Evolutionary conservation across 2,888 invertebrate genomes (phyloP).

Genomic region (Urechis unicinctus): DNA sequence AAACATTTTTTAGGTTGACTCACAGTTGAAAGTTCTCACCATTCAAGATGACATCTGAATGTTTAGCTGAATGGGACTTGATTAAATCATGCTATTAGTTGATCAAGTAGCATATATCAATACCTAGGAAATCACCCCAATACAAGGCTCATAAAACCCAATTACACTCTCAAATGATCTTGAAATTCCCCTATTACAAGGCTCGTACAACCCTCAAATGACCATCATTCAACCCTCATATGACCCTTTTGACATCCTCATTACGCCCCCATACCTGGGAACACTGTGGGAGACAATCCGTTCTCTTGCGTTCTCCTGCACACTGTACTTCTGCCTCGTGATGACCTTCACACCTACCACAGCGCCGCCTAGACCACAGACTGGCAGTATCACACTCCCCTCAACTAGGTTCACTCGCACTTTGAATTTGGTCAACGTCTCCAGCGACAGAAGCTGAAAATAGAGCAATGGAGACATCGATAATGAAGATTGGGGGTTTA

Average conservation of each 20-base stretch:
- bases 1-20: too few species aligned
- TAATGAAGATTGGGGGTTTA: neutral
- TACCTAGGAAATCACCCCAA: too few species aligned
- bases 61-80: too few species aligned
- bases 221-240: neutral
- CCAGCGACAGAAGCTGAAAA: conserved; percentile 10
- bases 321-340: conserved; percentile 16
- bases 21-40: too few species aligned
- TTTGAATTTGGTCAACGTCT: conserved; percentile 21
- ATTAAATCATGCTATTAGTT: too few species aligned
- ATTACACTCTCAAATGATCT: too few species aligned
- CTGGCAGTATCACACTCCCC: conserved; percentile 22
- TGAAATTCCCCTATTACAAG: too few species aligned
- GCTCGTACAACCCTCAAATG: too few species aligned
- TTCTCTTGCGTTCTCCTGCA: conserved; percentile 14
- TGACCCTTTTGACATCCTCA: neutral
- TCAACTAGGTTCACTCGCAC: conserved; percentile 21
- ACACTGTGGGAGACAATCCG: conserved; percentile 5
- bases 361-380: conserved; percentile 5
- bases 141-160: too few species aligned
- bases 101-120: too few species aligned
- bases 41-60: too few species aligned
- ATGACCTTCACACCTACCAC: conserved; percentile 20
- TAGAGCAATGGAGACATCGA: neutral
- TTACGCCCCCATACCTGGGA: conserved; percentile 6